Percentiles rank a stretch among this genome's conserved stretches.
phyloP scores from a whole-genome alignment of 2,113 vertebrate species.

The Corythaixoides concolor region DNA sequence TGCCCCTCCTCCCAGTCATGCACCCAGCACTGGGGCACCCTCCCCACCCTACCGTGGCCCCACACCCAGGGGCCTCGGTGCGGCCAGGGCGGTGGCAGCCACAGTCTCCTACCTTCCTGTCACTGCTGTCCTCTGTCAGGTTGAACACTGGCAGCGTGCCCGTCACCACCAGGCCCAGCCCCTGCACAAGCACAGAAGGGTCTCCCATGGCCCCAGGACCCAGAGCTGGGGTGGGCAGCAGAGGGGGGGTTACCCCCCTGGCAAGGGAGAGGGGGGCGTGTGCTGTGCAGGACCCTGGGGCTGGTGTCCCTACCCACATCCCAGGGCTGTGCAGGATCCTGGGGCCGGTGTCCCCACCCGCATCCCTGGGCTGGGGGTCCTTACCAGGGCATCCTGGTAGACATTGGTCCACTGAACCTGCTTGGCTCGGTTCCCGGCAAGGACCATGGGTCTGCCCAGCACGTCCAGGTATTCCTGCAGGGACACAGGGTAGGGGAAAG shows the following conservation, averaged over 20 bases:
- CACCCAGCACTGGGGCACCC: neutral
- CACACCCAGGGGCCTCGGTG: neutral
- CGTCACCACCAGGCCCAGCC: constrained; percentile 93
- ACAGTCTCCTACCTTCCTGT: constrained; percentile 80
- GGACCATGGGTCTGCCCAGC: constrained; percentile 94
- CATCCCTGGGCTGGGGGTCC: neutral
- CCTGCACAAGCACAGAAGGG: constrained; percentile 71
- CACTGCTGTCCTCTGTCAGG: constrained; percentile 84
- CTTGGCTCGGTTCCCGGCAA: constrained; percentile 91
- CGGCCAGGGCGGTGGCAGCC: neutral
- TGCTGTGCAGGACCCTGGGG: neutral
- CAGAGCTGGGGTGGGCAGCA: neutral
- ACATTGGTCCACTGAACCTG: constrained; percentile 99
- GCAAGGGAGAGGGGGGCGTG: neutral
- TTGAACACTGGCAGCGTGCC: constrained; percentile 98
- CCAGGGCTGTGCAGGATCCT: neutral
- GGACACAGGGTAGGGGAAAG: neutral
- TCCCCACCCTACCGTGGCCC: neutral
- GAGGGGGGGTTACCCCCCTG: neutral
- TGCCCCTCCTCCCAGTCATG: rapidly evolving
- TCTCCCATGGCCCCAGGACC: neutral
- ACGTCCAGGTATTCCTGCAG: constrained; percentile 96
- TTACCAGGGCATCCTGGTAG: constrained; percentile 96
- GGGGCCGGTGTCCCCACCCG: neutral
- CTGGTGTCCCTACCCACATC: rapidly evolving